Conservation (phyloP, 2,888 invertebrate species). For the Drosophila monieri region DNA sequence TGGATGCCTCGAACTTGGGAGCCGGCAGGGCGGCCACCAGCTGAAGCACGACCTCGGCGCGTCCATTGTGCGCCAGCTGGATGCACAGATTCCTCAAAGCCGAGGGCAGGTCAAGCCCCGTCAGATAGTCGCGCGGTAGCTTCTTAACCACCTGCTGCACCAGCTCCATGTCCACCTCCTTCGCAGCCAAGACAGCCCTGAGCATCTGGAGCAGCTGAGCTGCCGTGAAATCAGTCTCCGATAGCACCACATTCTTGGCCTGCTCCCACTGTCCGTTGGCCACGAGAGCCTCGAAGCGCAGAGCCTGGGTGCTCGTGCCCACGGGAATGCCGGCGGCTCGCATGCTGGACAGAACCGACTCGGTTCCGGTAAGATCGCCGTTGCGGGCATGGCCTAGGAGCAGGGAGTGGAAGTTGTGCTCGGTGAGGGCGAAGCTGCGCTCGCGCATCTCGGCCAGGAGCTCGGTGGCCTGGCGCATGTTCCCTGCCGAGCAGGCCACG, state of each 20-base stretch:
- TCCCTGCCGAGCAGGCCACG: constrained; percentile 86
- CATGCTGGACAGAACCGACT: constrained; percentile 86
- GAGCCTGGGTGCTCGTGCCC: constrained; percentile 85
- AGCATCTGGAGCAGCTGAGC: constrained; percentile 74
- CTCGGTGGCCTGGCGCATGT: constrained; percentile 85
- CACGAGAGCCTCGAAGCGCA: constrained; percentile 85
- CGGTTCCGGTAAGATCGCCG: constrained; percentile 84
- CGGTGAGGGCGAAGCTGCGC: constrained; percentile 85
- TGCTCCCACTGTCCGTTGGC: constrained; percentile 84
- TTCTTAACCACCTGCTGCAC: constrained; percentile 65
- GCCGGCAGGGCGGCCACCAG: constrained; percentile 82
- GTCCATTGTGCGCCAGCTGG: constrained; percentile 83
- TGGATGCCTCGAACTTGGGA: constrained; percentile 74
- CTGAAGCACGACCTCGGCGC: constrained; percentile 64
- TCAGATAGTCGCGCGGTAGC: constrained; percentile 72
- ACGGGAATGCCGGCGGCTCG: constrained; percentile 85
- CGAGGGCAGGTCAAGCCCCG: constrained; percentile 70
- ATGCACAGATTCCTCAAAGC: constrained; percentile 84
- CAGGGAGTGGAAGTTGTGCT: constrained; percentile 86
- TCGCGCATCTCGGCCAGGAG: constrained; percentile 87
- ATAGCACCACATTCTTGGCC: constrained; percentile 63
- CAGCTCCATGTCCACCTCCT: constrained; percentile 45
- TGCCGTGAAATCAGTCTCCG: constrained; percentile 61
- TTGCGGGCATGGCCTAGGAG: constrained; percentile 85
- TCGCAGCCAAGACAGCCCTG: constrained; percentile 30